Percentiles rank a stretch among this genome's conserved stretches.
These are phyloP conservation scores for Lithobates sylvaticus DNA, from an alignment of 2,797 vertebrate genomes.

Conservation along the genomic window DNA sequence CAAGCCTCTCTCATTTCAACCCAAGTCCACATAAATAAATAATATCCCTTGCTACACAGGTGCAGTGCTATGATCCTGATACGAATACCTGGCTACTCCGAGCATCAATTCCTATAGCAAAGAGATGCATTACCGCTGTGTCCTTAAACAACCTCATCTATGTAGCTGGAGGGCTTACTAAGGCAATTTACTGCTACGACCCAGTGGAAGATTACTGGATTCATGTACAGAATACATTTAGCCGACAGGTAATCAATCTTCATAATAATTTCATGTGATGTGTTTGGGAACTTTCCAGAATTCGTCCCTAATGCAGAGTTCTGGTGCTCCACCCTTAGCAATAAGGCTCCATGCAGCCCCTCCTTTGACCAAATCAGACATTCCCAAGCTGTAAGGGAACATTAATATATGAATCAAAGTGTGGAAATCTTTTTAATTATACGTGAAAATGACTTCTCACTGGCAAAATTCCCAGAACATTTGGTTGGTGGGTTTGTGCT, in stretches of 20 bases:
- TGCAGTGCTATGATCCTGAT: constrained; percentile 96
- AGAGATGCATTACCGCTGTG: constrained; percentile 95
- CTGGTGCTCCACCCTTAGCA: neutral
- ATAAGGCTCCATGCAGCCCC: neutral
- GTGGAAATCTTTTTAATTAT: neutral
- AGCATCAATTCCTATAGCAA: constrained; percentile 93
- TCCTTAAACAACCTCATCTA: constrained; percentile 95
- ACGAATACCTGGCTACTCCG: constrained; percentile 89
- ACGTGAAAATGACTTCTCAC: neutral
- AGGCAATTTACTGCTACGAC: constrained; percentile 95
- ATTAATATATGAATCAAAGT: neutral
- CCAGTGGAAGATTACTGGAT: constrained; percentile 96
- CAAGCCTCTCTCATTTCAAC: neutral
- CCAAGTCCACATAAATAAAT: neutral
- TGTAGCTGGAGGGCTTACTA: constrained; percentile 93
- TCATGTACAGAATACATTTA: constrained; percentile 93
- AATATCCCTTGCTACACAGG: constrained; percentile 75
- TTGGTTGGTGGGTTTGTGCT: constrained; percentile 5
- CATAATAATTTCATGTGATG: neutral
- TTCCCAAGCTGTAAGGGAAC: neutral
- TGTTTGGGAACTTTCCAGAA: neutral
- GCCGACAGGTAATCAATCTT: constrained; percentile 86
- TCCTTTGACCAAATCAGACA: neutral
- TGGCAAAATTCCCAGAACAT: constrained; percentile 21
- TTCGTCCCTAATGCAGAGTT: neutral